These are phyloP conservation scores for Trichonephila clavata DNA, from an alignment of 1,140 invertebrate species.

Conservation along the genomic window DNA sequence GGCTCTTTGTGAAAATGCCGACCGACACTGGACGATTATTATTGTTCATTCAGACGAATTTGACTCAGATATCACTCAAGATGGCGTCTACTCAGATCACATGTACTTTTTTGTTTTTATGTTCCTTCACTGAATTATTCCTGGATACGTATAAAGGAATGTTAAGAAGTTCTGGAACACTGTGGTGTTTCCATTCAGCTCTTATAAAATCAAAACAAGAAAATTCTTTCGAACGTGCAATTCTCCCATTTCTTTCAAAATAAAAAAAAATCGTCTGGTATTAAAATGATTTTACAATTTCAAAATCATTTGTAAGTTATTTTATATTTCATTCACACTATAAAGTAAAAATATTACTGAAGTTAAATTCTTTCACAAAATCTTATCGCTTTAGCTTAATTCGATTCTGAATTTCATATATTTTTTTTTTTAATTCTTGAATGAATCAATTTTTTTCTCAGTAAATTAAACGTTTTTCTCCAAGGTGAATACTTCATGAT, in stretches of 20 bases:
- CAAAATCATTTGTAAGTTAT: no score
- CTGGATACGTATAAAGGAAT: neutral
- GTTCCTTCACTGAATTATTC: constrained; percentile 28
- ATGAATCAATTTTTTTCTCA: no score
- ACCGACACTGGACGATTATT: constrained; percentile 74
- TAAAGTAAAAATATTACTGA: no score
- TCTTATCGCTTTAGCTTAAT: no score
- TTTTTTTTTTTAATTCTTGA: no score
- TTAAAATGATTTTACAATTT: no score
- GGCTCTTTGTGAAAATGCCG: constrained; percentile 63
- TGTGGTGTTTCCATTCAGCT: neutral
- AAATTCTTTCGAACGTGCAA: neutral
- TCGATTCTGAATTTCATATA: no score
- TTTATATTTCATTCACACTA: no score
- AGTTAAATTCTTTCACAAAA: no score
- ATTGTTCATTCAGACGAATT: constrained; percentile 75
- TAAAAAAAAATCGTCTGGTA: neutral
- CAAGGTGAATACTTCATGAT: no score
- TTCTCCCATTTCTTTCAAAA: neutral
- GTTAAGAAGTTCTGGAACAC: neutral
- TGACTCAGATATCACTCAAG: constrained; percentile 71
- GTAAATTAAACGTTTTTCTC: no score
- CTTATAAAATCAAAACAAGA: neutral
- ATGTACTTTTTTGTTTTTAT: constrained; percentile 21
- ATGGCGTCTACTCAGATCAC: constrained; percentile 62